phyloP scores from a whole-genome alignment of 2,888 invertebrate species.

The Elegia similella region DNA sequence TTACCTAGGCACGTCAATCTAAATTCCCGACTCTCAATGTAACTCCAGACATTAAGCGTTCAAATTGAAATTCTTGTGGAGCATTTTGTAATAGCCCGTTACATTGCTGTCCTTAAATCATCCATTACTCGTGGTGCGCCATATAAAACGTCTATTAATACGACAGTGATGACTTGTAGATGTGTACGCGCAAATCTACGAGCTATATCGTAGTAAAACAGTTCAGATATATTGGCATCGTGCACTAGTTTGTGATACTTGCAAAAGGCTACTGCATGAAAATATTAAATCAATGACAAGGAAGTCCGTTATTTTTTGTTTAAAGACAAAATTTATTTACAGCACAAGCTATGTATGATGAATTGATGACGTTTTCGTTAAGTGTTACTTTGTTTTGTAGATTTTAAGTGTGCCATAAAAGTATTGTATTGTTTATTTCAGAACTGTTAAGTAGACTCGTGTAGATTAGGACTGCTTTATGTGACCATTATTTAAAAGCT shows the following conservation, averaged over 20 bases:
- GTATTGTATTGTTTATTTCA: too few species aligned
- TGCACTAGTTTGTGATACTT: not conserved
- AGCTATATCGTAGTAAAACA: constrained; percentile 3
- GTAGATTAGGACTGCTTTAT: too few species aligned
- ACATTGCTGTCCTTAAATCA: constrained; percentile 15
- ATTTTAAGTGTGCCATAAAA: too few species aligned
- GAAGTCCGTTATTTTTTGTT: too few species aligned
- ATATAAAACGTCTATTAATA: constrained; percentile 24
- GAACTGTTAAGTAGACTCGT: too few species aligned
- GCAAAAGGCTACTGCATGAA: not conserved
- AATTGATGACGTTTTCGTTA: too few species aligned
- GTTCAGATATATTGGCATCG: not conserved
- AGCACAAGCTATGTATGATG: too few species aligned
- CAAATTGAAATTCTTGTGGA: not conserved
- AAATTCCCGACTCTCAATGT: not conserved
- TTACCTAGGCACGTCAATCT: constrained; percentile 8
- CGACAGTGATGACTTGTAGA: constrained; percentile 8
- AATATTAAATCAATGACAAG: not conserved
- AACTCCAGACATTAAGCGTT: not conserved
- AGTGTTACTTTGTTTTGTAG: too few species aligned
- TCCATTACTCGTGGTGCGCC: constrained; percentile 13
- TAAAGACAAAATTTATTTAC: too few species aligned
- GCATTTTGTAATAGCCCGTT: constrained; percentile 3
- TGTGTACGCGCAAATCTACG: not conserved
- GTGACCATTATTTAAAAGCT: too few species aligned